Percentiles rank a stretch among this genome's conserved stretches.
These are phyloP conservation scores for Thaumetopoea pityocampa DNA, from an alignment of 1,140 invertebrate species.

Conservation along the genomic window DNA sequence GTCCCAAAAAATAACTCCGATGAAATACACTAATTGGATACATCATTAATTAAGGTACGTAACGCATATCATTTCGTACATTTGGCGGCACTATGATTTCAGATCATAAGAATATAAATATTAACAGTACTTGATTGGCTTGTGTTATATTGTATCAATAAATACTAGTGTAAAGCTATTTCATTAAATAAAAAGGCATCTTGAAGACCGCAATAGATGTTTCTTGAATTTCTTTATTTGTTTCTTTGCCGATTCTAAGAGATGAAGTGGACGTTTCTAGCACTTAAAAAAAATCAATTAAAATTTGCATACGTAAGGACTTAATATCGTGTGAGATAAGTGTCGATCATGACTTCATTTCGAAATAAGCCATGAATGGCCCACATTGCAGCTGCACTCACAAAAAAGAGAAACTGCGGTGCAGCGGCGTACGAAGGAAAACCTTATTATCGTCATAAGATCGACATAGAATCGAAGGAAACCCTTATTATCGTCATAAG, in stretches of 20 bases:
- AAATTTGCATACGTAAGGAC: too few relatives aligned
- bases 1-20: constrained; percentile 12
- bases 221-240: too few relatives aligned
- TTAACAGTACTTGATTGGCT: neutral
- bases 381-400: constrained; percentile 64
- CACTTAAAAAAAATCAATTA: too few relatives aligned
- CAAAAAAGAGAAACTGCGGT: constrained; percentile 68
- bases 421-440: constrained; percentile 62
- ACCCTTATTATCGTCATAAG: constrained; percentile 66
- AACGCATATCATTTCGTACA: constrained; percentile 3
- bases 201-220: too few relatives aligned
- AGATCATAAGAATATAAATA: neutral
- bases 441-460: constrained; percentile 67
- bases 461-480: too few relatives aligned
- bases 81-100: neutral
- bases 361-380: constrained; percentile 56
- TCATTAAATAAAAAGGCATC: too few relatives aligned
- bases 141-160: too few relatives aligned
- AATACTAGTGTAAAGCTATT: too few relatives aligned
- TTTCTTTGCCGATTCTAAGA: too few relatives aligned
- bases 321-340: constrained; percentile 39
- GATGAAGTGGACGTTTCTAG: too few relatives aligned
- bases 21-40: constrained; percentile 4
- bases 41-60: constrained; percentile 2
- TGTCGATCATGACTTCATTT: constrained; percentile 47